phyloP scores from a whole-genome alignment of 2,888 invertebrate species.

The Kryphioiulus occultus region DNA sequence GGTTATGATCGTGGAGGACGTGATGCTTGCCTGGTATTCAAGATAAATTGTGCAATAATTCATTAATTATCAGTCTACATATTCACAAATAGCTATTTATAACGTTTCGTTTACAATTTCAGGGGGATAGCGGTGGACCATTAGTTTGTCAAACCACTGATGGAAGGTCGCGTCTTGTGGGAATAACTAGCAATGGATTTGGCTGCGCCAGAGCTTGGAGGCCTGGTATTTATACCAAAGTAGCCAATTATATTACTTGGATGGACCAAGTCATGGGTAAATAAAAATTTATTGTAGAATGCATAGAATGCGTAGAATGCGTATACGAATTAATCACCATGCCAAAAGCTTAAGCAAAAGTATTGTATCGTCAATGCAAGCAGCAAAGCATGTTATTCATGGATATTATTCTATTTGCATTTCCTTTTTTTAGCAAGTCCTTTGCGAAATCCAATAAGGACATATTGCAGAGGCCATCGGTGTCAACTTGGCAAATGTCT shows the following conservation, averaged over 20 bases:
- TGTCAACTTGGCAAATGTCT: constrained; percentile 80
- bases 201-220: constrained; percentile 80
- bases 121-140: constrained; percentile 56
- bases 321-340: too few relatives aligned
- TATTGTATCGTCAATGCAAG: too few relatives aligned
- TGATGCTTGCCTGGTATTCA: constrained; percentile 76
- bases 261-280: constrained; percentile 69
- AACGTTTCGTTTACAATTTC: background rate
- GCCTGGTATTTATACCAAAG: constrained; percentile 83
- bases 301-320: too few relatives aligned
- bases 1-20: constrained; percentile 80
- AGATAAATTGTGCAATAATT: constrained; percentile 1
- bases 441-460: constrained; percentile 43
- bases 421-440: constrained; percentile 25
- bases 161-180: constrained; percentile 64
- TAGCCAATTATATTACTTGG: constrained; percentile 77
- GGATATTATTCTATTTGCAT: background rate
- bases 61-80: background rate
- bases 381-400: background rate
- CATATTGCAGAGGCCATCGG: constrained; percentile 69
- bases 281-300: background rate
- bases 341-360: too few relatives aligned
- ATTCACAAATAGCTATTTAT: background rate
- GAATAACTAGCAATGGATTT: constrained; percentile 81
- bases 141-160: constrained; percentile 63